Base-by-base conservation (phyloP, 2,797 vertebrate species). In the Gambelia wislizenii region DNA sequence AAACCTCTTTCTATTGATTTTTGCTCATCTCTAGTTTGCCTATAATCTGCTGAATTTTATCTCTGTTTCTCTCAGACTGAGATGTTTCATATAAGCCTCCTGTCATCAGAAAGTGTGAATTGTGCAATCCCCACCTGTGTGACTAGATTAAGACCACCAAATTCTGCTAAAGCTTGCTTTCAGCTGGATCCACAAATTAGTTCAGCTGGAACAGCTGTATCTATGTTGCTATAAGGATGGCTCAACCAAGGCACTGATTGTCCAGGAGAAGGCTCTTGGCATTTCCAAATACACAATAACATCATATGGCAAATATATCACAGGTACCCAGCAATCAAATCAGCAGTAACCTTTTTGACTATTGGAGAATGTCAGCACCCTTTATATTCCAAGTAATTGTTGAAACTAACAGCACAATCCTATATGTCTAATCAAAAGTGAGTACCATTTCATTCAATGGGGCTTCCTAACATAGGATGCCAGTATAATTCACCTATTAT, bases 1-100 rank as follows among this genome's bases (percentile, higher is more conserved):
- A 86, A 75, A 13, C 47, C 44, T 92, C 78, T 54, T 33, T 87
- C 8, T 42, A 88, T 52, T 74, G 72, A 89, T 92, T 90, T 77
- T 67, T 92, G 8, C 39, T 67, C 72, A 2, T 64, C 84, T 88
- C 39, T 84, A 22, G 1, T 36, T 88, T 59, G 74, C 36, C 74
- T 64, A 67, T 36, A 75, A 27, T 22, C 54, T 81, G 69, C 44
- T 91, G 89, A 77, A 82, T 78, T 72, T 81, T 44, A 54, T 49
- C 76, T 88, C 74, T 75, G 4, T 56, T 47, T 87, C 33, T 36
- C 83, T 89, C n/a, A 75, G 14, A 89, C 89, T 88, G 78, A 81
- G 77, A 85, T 44, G 81, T 6, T 1, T 36, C 36, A 87, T n/a
- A 0, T 1, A 22, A 86, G 47, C 59, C 80, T 89, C 90, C 22